Conservation (phyloP, 2,113 vertebrate genomes). For the Galbula dea region DNA sequence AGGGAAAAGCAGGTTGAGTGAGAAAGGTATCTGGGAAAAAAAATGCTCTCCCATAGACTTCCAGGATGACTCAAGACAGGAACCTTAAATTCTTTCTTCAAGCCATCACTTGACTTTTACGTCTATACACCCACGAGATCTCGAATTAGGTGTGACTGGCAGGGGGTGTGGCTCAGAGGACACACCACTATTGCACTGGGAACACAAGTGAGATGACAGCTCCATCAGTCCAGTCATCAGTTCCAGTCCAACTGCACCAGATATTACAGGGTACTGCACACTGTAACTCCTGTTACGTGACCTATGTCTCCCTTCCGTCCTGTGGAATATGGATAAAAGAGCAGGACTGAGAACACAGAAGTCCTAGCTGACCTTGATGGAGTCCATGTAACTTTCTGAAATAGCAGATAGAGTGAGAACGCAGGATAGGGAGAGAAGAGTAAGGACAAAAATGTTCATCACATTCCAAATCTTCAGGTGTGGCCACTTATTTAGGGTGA, state of each 20-base stretch:
- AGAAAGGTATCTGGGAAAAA: slow-evolving; percentile 44
- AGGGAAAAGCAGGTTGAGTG: slow-evolving; percentile 3
- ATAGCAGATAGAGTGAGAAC: neutral
- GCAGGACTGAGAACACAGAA: neutral
- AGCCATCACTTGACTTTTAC: slow-evolving; percentile 41
- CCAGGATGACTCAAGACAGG: slow-evolving; percentile 1
- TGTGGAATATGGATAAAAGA: neutral
- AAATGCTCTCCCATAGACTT: neutral
- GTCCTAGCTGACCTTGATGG: neutral
- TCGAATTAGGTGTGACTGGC: neutral
- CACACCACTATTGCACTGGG: neutral
- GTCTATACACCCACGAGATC: neutral
- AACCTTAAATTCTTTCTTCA: slow-evolving; percentile 24
- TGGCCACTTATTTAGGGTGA: neutral
- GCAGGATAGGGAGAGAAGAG: neutral
- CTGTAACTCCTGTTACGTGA: neutral
- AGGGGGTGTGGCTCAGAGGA: neutral
- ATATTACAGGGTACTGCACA: neutral
- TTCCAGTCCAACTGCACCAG: neutral
- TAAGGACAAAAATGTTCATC: neutral
- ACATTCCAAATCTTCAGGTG: neutral
- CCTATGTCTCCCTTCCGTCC: neutral
- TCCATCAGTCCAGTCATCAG: neutral
- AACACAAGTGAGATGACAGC: neutral
- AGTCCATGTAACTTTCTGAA: neutral